Conservation (phyloP, 92 coral and sea anemone species). For the Anthopleura xanthogrammica region DNA sequence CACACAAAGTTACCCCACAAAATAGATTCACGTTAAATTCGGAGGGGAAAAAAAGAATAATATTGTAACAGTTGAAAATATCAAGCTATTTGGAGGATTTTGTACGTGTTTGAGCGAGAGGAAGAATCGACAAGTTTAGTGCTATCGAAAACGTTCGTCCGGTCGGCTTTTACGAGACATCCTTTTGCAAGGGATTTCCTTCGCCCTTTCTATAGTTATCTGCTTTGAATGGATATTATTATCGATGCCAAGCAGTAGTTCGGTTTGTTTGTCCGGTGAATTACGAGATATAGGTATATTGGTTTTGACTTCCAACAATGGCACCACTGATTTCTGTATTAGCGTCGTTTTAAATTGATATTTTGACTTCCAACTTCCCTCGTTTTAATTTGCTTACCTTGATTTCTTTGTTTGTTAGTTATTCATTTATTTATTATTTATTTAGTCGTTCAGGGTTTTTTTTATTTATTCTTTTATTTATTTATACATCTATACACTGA, state of each 20-base stretch:
- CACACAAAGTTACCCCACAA: no score
- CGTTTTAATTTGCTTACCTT: not conserved
- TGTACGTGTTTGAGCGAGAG: not conserved
- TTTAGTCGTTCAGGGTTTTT: no score
- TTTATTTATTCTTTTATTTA: no score
- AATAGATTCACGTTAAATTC: no score
- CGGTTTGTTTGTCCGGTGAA: not conserved
- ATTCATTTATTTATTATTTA: no score
- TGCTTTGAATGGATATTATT: not conserved
- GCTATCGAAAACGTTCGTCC: not conserved
- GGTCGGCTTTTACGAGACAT: constrained; percentile 5
- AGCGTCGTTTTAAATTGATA: no score
- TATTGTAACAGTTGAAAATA: no score
- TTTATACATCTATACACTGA: no score
- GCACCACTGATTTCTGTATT: no score
- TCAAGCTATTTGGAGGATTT: no score
- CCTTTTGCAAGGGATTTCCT: not conserved
- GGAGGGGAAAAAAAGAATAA: not conserved
- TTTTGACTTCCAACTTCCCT: not conserved
- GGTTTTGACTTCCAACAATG: no score
- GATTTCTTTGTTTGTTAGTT: no score
- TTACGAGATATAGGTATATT: not conserved
- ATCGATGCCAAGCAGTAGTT: not conserved
- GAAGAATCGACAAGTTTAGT: not conserved
- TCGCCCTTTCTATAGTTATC: not conserved